Base-by-base conservation (phyloP, 2,888 invertebrate genomes). In the Trachelus stipa region DNA sequence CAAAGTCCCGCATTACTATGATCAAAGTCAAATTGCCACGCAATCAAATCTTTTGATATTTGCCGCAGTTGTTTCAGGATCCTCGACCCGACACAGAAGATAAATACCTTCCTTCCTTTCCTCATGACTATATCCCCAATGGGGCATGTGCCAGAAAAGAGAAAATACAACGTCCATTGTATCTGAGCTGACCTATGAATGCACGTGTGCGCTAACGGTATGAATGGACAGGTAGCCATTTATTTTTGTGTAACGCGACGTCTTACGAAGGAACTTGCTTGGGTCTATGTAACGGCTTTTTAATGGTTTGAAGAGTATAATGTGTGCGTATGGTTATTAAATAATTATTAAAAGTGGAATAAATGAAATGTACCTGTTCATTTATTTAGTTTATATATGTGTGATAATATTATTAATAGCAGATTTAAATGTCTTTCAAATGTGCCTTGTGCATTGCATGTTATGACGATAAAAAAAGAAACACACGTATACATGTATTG, bases 361-460 rank as follows among this genome's bases (percentile, higher is more conserved):
- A 9, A 56, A 23, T 23, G 0, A 23, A 56, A 23, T 56, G 9
- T 9, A 56, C 2, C 23, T 56, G 56, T 56, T 15, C 23, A 9
- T 56, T 56, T 56, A 56, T 6, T 56, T 56, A 23, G 2, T 23
- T 56, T 56, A 56, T 56, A 40, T 6, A 11, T 68, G 68, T 73
- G 73, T 68, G 35, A 73, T n/a, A 23, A 76, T 56, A 74, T 33
- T 69, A 34, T 68, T 31, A 68, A 56, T 73, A 34, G 79, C 81
- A 79, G 35, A 76, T 75, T 78, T 83, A 78, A 73, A 79, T 31
- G 37, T 81, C 30, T 77, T 77, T 71, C 76, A 75, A 71, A 56
- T 73, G 33, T 69, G 73, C 12, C 4, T 15, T 6, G 31, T n/a
- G 33, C 34, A 4, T 68, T 68, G 75, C 31, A 56, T 77, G 68